Evolutionary conservation across 2,888 invertebrate genomes (phyloP).

Genomic region (Callyntrura guangdongensis): DNA sequence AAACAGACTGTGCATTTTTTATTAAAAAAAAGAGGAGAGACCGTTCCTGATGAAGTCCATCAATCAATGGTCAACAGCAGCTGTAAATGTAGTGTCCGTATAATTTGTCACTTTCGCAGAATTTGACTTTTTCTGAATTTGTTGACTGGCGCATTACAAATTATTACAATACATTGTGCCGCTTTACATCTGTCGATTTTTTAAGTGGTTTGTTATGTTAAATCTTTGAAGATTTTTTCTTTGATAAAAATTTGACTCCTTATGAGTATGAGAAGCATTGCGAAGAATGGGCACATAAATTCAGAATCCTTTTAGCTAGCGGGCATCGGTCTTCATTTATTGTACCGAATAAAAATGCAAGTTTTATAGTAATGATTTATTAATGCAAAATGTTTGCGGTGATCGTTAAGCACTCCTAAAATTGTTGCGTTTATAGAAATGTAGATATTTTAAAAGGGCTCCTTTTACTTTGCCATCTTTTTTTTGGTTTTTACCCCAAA

Average conservation of each 20-base stretch:
- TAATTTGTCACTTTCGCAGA: slow-evolving; percentile 23
- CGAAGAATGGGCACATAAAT: no score
- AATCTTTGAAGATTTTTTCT: no score
- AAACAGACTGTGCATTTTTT: not conserved
- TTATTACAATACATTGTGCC: not conserved
- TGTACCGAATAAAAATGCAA: no score
- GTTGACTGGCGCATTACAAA: not conserved
- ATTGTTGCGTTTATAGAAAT: slow-evolving; percentile 5
- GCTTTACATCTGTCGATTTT: no score
- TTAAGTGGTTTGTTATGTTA: no score
- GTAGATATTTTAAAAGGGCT: not conserved
- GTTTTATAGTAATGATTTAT: not conserved
- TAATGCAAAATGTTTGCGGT: slow-evolving; percentile 10
- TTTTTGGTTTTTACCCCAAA: not conserved
- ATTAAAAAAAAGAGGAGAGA: not conserved
- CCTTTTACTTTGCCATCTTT: not conserved
- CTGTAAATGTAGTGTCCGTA: not conserved
- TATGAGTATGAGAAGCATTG: no score
- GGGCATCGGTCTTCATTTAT: no score
- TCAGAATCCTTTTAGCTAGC: no score
- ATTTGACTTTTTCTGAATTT: not conserved
- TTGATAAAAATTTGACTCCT: no score
- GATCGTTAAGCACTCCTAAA: not conserved
- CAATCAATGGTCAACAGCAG: not conserved
- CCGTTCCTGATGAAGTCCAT: not conserved